These are phyloP conservation scores for Dioctria rufipes DNA, from an alignment of 2,888 invertebrate genomes.

Conservation along the genomic window DNA sequence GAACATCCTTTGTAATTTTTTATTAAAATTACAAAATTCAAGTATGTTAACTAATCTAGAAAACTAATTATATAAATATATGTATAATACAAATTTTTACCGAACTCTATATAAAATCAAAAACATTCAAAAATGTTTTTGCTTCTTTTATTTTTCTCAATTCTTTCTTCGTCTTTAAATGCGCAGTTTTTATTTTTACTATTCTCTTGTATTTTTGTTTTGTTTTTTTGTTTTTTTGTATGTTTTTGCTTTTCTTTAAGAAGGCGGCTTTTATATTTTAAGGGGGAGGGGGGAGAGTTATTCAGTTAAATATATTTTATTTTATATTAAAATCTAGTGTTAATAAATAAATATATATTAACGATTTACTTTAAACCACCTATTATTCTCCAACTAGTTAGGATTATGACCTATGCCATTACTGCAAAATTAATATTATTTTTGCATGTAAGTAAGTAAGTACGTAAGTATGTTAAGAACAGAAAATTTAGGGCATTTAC, in stretches of 20 bases:
- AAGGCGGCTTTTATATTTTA: constrained; percentile 24
- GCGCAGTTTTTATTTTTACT: constrained; percentile 9
- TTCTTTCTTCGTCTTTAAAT: constrained; percentile 9
- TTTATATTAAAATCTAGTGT: constrained; percentile 41
- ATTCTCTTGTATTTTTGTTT: constrained; percentile 12
- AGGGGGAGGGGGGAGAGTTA: constrained; percentile 27
- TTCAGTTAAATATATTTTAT: constrained; percentile 24
- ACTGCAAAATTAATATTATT: constrained; percentile 27
- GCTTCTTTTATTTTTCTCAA: neutral
- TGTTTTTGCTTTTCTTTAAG: neutral
- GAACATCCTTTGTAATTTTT: constrained; percentile 43
- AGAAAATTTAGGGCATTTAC: constrained; percentile 38
- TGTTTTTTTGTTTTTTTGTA: constrained; percentile 24
- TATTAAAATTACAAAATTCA: constrained; percentile 35
- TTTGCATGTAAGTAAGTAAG: constrained; percentile 21
- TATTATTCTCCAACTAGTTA: constrained; percentile 19
- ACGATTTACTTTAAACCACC: constrained; percentile 51
- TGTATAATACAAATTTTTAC: constrained; percentile 32
- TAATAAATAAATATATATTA: constrained; percentile 35
- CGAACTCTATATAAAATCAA: constrained; percentile 44
- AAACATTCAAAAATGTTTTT: constrained; percentile 46
- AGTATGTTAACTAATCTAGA: constrained; percentile 33
- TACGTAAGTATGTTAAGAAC: constrained; percentile 24
- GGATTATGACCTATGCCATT: constrained; percentile 45
- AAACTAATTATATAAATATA: constrained; percentile 37